A percentile compares a stretch with the other conserved stretches of the same genome.
phyloP scores from a whole-genome alignment of 1,140 invertebrate species.

The Kradibia gibbosae region DNA sequence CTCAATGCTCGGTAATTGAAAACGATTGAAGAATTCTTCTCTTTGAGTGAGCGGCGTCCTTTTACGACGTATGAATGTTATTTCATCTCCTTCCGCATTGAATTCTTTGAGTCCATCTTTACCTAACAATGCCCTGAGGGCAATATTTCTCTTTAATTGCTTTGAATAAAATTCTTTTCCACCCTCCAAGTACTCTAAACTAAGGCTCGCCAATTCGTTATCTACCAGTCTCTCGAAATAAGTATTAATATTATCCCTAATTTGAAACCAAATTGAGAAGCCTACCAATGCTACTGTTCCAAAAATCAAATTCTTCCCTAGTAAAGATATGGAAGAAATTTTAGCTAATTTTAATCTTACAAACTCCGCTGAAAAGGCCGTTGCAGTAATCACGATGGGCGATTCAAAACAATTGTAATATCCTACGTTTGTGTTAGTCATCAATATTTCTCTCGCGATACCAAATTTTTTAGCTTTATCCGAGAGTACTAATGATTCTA shows the following conservation, averaged over 20 bases:
- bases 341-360: conserved; percentile 67
- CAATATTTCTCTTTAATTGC: conserved; percentile 80
- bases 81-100: conserved; percentile 80
- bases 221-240: conserved; percentile 78
- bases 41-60: conserved; percentile 77
- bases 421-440: conserved; percentile 74
- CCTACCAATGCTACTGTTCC: conserved; percentile 20
- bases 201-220: conserved; percentile 74
- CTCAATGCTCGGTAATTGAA: conserved; percentile 31
- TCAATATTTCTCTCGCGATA: conserved; percentile 81
- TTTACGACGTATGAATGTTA: conserved; percentile 77
- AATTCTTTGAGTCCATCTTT: conserved; percentile 74
- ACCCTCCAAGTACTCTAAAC: conserved; percentile 78
- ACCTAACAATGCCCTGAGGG: conserved; percentile 79
- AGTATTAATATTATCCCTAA: conserved; percentile 77
- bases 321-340: conserved; percentile 62
- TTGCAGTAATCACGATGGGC: conserved; percentile 72
- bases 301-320: conserved; percentile 54
- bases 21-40: conserved; percentile 76
- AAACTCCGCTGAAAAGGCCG: conserved; percentile 68
- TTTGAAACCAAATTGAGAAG: conserved; percentile 73
- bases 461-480: conserved; percentile 85
- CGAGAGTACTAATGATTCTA: conserved; percentile 79
- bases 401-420: conserved; percentile 52
- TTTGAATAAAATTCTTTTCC: conserved; percentile 85